These are phyloP conservation scores for Hydrozoanthus tunicans DNA, from an alignment of 64 coral and sea anemone genomes.

Conservation along the genomic window DNA sequence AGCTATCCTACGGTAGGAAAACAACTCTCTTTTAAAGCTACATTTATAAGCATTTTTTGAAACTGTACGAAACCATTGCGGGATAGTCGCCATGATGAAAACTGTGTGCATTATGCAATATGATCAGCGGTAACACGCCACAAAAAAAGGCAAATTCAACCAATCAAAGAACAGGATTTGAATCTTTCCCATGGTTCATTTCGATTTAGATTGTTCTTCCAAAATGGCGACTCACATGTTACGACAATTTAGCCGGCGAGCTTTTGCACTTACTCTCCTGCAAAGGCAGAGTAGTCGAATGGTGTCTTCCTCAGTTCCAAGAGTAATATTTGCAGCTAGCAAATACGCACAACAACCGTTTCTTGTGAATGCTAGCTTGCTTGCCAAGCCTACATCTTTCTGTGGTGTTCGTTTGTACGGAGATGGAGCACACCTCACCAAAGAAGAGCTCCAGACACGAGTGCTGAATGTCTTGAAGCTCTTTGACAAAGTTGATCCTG, in stretches of 20 bases:
- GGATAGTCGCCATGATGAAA: conserved; percentile 23
- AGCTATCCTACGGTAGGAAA: conserved; percentile 21
- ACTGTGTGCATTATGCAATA: background rate
- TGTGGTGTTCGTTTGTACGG: conserved; percentile 63
- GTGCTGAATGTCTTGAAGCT: conserved; percentile 93
- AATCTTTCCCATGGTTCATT: conserved; percentile 4
- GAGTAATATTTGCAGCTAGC: conserved; percentile 69
- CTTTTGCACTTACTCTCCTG: conserved; percentile 47
- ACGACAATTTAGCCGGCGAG: conserved; percentile 45
- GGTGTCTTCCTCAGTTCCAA: conserved; percentile 67
- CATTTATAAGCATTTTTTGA: conserved; percentile 7
- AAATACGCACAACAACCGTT: conserved; percentile 72
- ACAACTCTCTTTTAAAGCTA: background rate
- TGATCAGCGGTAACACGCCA: conserved; percentile 8
- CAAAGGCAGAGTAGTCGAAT: conserved; percentile 67
- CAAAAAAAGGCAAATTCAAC: background rate
- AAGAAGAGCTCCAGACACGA: conserved; percentile 81
- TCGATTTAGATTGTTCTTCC: conserved; percentile 16
- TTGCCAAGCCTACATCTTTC: conserved; percentile 24
- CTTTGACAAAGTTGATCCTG: conserved; percentile 97
- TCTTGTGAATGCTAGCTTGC: conserved; percentile 35
- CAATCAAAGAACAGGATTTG: conserved; percentile 30
- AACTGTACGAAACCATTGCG: background rate
- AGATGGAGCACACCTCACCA: conserved; percentile 67
- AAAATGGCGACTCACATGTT: conserved; percentile 98